Evolutionary conservation across 2,888 invertebrate genomes (phyloP), one percentile per base, ranked within the genome.

Genomic region (Xestobium rufovillosum): DNA sequence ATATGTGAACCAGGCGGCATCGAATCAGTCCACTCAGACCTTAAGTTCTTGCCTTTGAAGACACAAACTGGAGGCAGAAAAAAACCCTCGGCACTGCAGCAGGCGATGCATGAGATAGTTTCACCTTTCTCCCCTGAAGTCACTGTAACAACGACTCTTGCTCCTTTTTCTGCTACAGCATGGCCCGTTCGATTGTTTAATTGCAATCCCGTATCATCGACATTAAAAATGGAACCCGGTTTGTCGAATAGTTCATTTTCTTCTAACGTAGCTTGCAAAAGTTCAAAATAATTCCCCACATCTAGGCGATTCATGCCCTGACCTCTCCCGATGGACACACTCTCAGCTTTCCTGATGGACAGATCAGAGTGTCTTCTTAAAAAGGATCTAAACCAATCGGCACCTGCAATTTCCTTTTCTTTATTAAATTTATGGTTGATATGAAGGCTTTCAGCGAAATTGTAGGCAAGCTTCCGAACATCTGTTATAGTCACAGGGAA

Each of bases 41-140:
- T 48, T 27, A 39, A 19, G 23, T 43, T 42, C 27, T 49, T 45
- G 3, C 53, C 51, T 42, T 51, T 48, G 15, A 51, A 43, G 32
- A 55, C 38, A 10, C 42, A 28, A 12, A 37, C 45, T 4, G 52
- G 52, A 44, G 10, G 50, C 38, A 3, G 51, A 57, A 42, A 57
- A 51, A n/a, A 52, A 50, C 34, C n/a, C 28, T 33, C 28, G 11
- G 39, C 39, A 38, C 39, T 53, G 37, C 54, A 57, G 36, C 61
- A 60, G 16, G 38, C 23, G 14, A 58, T 49, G 3, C 57, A 32
- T 2, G 56, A 48, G 13, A 55, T 42, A 4, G 51, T 59, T 46
- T 60, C 42, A 35, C 35, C 32, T 33, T 47, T 48, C 45, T 53
- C 47, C 12, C 38, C 36, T 27, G 28, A 27, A 11, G 49, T 49